Conservation (phyloP, 2,797 vertebrate species). For the Sebastes nivosus region DNA sequence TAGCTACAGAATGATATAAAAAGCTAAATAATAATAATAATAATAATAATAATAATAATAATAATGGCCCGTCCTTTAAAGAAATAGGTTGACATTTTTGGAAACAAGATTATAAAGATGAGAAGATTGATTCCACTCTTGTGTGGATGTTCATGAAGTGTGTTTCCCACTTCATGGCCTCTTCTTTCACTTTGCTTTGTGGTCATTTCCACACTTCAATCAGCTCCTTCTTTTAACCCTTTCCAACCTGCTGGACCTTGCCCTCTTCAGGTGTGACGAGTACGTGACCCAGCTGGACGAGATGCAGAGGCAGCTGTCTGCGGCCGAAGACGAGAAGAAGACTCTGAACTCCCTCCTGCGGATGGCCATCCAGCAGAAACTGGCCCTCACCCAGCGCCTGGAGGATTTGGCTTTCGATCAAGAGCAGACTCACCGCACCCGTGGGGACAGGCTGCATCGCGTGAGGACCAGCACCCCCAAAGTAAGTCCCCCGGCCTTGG, state of each 20-base stretch:
- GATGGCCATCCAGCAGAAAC: constrained; percentile 99
- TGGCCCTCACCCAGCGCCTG: constrained; percentile 95
- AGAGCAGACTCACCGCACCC: constrained; percentile 90
- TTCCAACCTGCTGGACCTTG: not conserved
- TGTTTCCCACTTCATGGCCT: not conserved
- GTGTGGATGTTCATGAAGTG: not conserved
- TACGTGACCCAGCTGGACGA: constrained; percentile 95
- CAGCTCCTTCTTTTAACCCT: not conserved
- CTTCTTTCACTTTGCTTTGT: not conserved
- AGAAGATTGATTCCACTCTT: not conserved
- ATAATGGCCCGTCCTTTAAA: too few species aligned
- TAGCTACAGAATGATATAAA: too few species aligned
- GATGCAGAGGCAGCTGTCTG: constrained; percentile 97
- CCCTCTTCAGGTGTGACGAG: constrained; percentile 86
- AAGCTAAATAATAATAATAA: too few species aligned
- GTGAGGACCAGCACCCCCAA: constrained; percentile 91
- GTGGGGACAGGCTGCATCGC: constrained; percentile 84
- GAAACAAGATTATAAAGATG: too few species aligned
- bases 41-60: too few species aligned
- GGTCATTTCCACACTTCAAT: not conserved
- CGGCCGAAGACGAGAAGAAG: constrained; percentile 99
- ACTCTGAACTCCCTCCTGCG: constrained; percentile 95
- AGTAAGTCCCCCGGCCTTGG: constrained; percentile 85
- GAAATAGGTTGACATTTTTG: too few species aligned
- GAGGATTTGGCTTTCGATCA: constrained; percentile 98